Conservation (phyloP, 2,797 vertebrate genomes). For the Malacoraja senta region DNA sequence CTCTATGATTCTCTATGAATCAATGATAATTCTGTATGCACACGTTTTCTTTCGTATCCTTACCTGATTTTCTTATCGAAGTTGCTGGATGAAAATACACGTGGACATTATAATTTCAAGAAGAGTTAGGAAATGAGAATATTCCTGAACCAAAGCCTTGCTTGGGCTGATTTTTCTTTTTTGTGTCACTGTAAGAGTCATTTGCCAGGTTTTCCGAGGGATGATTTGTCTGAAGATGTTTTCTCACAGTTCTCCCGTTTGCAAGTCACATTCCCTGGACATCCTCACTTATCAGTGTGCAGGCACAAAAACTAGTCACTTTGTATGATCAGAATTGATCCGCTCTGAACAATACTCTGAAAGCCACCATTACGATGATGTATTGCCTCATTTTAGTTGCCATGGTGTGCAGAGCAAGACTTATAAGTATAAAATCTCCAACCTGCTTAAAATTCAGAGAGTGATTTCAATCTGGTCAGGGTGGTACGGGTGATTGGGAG, state of each 20-base stretch:
- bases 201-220: not conserved
- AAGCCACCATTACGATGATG: conserved; percentile 66
- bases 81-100: not conserved
- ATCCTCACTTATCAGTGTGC: conserved; percentile 41
- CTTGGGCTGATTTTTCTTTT: not conserved
- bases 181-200: not conserved
- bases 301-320: conserved; percentile 44
- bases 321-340: conserved; percentile 49
- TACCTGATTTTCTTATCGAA: not conserved
- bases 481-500: conserved; percentile 44
- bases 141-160: not conserved
- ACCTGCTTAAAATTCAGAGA: conserved; percentile 50
- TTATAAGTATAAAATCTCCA: conserved; percentile 47
- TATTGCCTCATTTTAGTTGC: conserved; percentile 67
- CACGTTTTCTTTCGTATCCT: not conserved
- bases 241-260: not conserved
- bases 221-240: conserved; percentile 29
- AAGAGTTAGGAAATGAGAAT: not conserved
- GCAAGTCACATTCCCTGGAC: not conserved
- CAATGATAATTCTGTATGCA: not conserved
- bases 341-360: conserved; percentile 51
- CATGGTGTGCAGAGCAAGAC: conserved; percentile 58
- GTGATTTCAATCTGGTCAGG: conserved; percentile 47
- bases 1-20: not conserved
- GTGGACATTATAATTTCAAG: not conserved